Percentiles rank a stretch among this genome's conserved stretches.
These are phyloP conservation scores for Troides oblongomaculatus DNA, from an alignment of 2,888 invertebrate genomes.

Conservation along the genomic window DNA sequence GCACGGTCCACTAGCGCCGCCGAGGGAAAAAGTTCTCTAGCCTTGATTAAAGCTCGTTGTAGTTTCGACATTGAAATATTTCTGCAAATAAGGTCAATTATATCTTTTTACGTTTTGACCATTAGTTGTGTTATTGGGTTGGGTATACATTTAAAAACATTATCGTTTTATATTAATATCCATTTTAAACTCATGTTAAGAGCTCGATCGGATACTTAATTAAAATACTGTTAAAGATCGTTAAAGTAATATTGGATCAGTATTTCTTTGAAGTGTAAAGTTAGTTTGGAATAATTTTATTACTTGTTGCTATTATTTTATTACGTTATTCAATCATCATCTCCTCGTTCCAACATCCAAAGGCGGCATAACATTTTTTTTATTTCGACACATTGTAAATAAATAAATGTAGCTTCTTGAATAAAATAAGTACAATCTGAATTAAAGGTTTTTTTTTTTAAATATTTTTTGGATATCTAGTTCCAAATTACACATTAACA, in stretches of 20 bases:
- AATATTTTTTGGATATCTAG: too few relatives aligned
- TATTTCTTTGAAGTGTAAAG: not conserved
- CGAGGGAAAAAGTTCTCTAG: conserved; percentile 33
- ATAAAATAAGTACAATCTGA: too few relatives aligned
- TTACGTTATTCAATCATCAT: too few relatives aligned
- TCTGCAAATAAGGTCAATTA: conserved; percentile 20
- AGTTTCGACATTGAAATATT: conserved; percentile 26
- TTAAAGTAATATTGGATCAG: not conserved
- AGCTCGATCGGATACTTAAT: not conserved
- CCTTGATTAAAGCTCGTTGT: conserved; percentile 32
- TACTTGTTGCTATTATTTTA: too few relatives aligned
- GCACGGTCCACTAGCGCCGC: conserved; percentile 32
- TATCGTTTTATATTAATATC: not conserved
- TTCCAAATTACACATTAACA: too few relatives aligned
- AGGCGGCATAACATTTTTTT: too few relatives aligned
- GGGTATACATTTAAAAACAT: not conserved
- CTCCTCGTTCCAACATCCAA: too few relatives aligned
- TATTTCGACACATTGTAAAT: too few relatives aligned
- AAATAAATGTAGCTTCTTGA: too few relatives aligned
- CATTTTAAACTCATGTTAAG: not conserved
- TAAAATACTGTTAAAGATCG: not conserved
- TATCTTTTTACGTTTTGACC: not conserved
- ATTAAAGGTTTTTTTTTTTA: too few relatives aligned
- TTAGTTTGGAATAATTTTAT: not conserved
- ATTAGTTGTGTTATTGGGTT: not conserved